These are phyloP conservation scores for Salarias fasciatus DNA, from an alignment of 2,797 vertebrate species.

Conservation along the genomic window DNA sequence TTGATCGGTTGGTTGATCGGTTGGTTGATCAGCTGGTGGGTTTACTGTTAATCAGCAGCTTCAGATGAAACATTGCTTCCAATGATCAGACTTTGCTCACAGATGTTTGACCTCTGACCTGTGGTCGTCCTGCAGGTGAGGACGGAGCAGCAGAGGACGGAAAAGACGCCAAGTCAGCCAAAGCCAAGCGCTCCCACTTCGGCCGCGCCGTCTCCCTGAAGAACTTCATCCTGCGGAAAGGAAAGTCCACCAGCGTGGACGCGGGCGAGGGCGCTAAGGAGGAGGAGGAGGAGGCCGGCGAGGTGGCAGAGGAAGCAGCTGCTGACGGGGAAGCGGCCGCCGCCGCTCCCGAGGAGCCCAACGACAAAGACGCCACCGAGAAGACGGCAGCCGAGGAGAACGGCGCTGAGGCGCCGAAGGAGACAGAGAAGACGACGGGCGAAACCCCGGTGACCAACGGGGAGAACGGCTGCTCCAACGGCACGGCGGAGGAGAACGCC, in stretches of 20 bases:
- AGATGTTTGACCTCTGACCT: background rate
- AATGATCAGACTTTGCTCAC: too few relatives aligned
- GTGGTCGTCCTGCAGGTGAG: slow-evolving; percentile 59
- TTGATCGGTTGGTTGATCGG: too few relatives aligned
- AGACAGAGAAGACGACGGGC: slow-evolving; percentile 39
- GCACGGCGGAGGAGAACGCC: slow-evolving; percentile 72
- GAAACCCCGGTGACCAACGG: slow-evolving; percentile 76
- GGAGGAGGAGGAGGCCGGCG: slow-evolving; percentile 59
- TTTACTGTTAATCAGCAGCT: too few relatives aligned
- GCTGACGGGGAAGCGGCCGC: slow-evolving; percentile 55
- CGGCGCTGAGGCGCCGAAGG: slow-evolving; percentile 33
- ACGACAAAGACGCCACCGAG: slow-evolving; percentile 47
- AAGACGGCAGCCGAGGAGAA: slow-evolving; percentile 35
- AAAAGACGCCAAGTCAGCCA: slow-evolving; percentile 82
- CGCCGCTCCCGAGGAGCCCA: slow-evolving; percentile 49
- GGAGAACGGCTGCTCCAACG: slow-evolving; percentile 80
- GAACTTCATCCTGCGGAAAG: slow-evolving; percentile 87
- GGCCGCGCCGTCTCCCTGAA: slow-evolving; percentile 85
- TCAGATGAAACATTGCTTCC: too few relatives aligned
- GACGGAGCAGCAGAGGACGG: slow-evolving; percentile 78
- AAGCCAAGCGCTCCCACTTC: slow-evolving; percentile 83
- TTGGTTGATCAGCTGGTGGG: too few relatives aligned
- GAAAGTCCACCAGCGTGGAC: slow-evolving; percentile 83
- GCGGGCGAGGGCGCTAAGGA: slow-evolving; percentile 72
- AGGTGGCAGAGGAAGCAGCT: slow-evolving; percentile 45